Conservation (phyloP, 2,888 invertebrate genomes). For the Athalia circularis region DNA sequence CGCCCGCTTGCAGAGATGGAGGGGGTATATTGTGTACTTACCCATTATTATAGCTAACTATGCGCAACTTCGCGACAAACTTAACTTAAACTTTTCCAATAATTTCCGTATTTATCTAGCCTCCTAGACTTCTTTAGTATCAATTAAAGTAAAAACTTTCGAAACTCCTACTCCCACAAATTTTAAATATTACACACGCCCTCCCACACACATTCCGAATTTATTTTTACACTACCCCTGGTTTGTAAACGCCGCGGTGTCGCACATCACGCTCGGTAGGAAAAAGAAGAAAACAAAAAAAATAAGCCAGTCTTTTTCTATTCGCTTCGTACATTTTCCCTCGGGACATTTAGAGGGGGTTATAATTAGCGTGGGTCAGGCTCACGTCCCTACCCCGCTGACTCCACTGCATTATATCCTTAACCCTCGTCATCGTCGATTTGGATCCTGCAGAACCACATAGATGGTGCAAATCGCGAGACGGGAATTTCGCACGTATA, state of each 20-base stretch:
- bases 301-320: not conserved
- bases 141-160: slow-evolving; percentile 33
- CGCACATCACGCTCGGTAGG: no score
- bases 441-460: slow-evolving; percentile 20
- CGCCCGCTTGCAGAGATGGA: not conserved
- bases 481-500: not conserved
- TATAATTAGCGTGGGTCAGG: slow-evolving; percentile 31
- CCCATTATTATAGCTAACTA: slow-evolving; percentile 41
- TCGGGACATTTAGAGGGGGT: not conserved
- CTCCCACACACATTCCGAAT: not conserved
- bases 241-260: no score
- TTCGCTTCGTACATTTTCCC: not conserved
- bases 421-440: slow-evolving; percentile 28
- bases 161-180: not conserved
- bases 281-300: not conserved
- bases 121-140: slow-evolving; percentile 27
- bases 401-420: not conserved
- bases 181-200: not conserved
- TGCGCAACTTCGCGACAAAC: slow-evolving; percentile 25
- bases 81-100: slow-evolving; percentile 42
- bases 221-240: not conserved
- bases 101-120: slow-evolving; percentile 42
- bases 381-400: not conserved
- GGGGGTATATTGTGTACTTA: slow-evolving; percentile 18
- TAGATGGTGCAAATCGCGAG: slow-evolving; percentile 18